Base-by-base conservation (phyloP, 1,140 invertebrate genomes). In the Asobara japonica region DNA sequence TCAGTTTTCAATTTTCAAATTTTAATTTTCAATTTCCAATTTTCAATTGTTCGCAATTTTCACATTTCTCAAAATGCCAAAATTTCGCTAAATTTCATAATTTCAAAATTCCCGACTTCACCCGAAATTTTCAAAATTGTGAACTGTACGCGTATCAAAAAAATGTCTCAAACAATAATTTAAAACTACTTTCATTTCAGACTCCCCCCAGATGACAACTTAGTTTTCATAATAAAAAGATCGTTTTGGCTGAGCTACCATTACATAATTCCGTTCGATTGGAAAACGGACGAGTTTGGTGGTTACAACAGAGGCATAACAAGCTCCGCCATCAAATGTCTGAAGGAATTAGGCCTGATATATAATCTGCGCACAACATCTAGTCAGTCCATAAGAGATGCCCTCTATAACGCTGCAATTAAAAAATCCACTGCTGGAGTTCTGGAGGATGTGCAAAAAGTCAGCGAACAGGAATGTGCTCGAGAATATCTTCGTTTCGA, bases 231-330 rank as follows among this genome's bases (percentile, higher is more conserved):
- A 31, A 75, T 95, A 0, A 91, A 88, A 0, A 93, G 93, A 78
- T 92, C 90, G 0, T 91, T 92, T 75, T 95, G 94, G 94, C 89
- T 91, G 0, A 91, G 93, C 65, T 95, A 94, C 74, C 94, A 95
- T 76, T 95, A 95, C 73, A 76, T 94, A 1, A 78, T 93, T 2
- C 92, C 93, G 0, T 91, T 90, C 86, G 94, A 95, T 73, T 95
- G 93, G 82, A 93, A 93, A 78, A 91, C 89, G 13, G 91, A 91
- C 7, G 94, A 95, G 85, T 95, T 90, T 68, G 94, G 94, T 0
- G 89, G 89, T 30, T 95, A 95, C 77, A 90, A 90, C 10, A 81
- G 78, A 0, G 93, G 93, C 0, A 91, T 87, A 48, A 89, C 89
- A 0, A 90, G 92, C 0, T 88, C 90, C 0, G 89, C 94, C 66